Evolutionary conservation across 2,888 invertebrate species (phyloP), one percentile per base, ranked within the genome.

Genomic region (Isotomurus palustris): DNA sequence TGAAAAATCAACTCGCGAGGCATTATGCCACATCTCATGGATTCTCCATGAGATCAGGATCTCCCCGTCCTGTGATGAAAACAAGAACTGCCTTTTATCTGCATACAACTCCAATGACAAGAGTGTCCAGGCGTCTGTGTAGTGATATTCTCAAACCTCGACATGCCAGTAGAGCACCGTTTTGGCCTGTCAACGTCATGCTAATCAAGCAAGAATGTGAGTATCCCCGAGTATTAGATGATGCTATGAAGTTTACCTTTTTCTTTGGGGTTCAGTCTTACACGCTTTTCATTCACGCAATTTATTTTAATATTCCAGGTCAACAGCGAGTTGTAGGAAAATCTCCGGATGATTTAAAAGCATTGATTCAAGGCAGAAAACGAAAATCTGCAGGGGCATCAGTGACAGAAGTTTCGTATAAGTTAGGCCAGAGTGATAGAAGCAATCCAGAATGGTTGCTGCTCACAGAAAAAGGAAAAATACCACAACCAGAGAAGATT

Each of bases 71-170:
- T 52, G 91, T 95, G 44, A 92, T 94, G 92, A 95, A 95, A 80
- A 95, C 95, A 53, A 84, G 95, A 73, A 92, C 94, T 69, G 94
- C 95, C 60, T 95, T 96, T 80, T 94, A 92, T 80, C 81, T 95
- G 74, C 87, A 89, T 76, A 93, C 91, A 54, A 92, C 93, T 73
- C 86, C 91, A 58, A 82, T 91, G 75, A 93, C 94, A 60, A 83
- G 91, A 71, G 84, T 93, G 65, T 92, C 94, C 54, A 84, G 95
- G 62, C 82, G 91, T 65, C 80, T 94, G 66, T 91, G 92, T 76
- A 83, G 87, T 70, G 86, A 87, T 71, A 83, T 91, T 72, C 81
- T 87, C 71, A 84, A 87, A 72, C 87, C 91, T 4, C 78, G 89
- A 21, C 91, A 91, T 78, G 88, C 89, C 62, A 91, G 94, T 64